Evolutionary conservation across 2,797 vertebrate species (phyloP), one percentile per base, ranked within the genome.

Genomic region (Rhyacichthys aspro): DNA sequence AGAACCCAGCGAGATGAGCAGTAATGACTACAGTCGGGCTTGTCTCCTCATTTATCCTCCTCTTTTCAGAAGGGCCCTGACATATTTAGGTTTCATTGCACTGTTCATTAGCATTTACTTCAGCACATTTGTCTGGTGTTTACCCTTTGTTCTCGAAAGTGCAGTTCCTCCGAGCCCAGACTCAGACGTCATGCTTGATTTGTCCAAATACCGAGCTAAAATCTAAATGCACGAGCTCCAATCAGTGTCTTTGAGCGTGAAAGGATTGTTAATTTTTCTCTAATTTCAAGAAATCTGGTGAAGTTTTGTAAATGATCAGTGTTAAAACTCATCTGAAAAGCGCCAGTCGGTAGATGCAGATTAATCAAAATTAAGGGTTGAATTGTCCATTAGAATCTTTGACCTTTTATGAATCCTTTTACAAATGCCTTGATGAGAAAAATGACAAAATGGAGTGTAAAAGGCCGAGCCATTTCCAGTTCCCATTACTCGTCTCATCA

Each of bases 1-100:
- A 76, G 76, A 81, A 82, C 59, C 75, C 70, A 42, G 75, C 72
- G 76, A 82, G 83, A 84, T 55, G 72, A 81, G 74, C 86, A 82
- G 81, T 82, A 87, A 86, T 74, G 82, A 55, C 66, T 55, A 50
- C 78, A 62, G 59, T 78, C 67, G 43, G 76, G 80, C 73, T 53
- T 65, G 83, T 79, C 72, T 57, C 45, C 59, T 74, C 69, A 65
- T 75, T 78, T 65, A 72, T 59, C 36, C 12, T 11, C 32, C 53
- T 44, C 33, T 39, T 61, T 72, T 68, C 67, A 60, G 63, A 70
- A 61, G 28, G 39, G 28, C 18, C 10, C 28, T 37, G 55, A 63
- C 63, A 52, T 57, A 52, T 79, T 68, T 65, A 50, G 55, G 14
- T 17, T 39, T 57, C 38, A 8, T 16, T 42, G 32, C 12, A 15